Evolutionary conservation across 2,888 invertebrate species (phyloP).

Genomic region (Lochmaea capreae): DNA sequence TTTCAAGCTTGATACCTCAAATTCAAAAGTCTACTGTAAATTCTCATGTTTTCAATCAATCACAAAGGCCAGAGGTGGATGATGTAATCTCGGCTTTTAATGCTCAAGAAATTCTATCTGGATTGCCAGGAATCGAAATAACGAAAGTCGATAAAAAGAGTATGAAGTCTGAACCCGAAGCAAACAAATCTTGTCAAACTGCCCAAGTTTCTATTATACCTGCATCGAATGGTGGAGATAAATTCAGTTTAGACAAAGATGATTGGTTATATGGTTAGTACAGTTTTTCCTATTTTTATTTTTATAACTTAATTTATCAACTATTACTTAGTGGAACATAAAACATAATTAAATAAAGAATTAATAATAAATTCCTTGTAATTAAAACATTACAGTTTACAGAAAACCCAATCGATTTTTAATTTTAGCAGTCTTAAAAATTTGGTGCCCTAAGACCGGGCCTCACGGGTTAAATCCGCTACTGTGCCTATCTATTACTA

Average conservation of each 20-base stretch:
- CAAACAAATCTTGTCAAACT: constrained; percentile 57
- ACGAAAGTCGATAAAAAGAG: constrained; percentile 62
- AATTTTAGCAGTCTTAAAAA: too few species aligned
- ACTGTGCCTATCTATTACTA: too few species aligned
- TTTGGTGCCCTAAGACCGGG: too few species aligned
- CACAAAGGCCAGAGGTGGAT: constrained; percentile 29
- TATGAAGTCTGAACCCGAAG: constrained; percentile 52
- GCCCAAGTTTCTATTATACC: constrained; percentile 65
- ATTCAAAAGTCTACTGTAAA: constrained; percentile 47
- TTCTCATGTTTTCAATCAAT: constrained; percentile 9
- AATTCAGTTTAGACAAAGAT: constrained; percentile 59
- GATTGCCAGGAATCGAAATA: constrained; percentile 64
- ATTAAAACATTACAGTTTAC: too few species aligned
- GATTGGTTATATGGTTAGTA: constrained; percentile 63
- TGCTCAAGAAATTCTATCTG: constrained; percentile 63
- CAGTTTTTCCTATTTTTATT: not conserved
- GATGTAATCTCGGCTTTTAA: constrained; percentile 55
- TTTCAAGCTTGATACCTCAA: constrained; percentile 43
- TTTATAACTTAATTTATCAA: constrained; percentile 1
- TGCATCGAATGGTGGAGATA: constrained; percentile 55
- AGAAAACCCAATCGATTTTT: too few species aligned
- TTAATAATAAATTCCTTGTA: too few species aligned
- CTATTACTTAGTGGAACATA: too few species aligned
- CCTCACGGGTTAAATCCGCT: too few species aligned
- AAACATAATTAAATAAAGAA: too few species aligned